Evolutionary conservation across 92 coral and sea anemone genomes (phyloP), one percentile per base, ranked within the genome.

Genomic region (Siderastrea siderea): DNA sequence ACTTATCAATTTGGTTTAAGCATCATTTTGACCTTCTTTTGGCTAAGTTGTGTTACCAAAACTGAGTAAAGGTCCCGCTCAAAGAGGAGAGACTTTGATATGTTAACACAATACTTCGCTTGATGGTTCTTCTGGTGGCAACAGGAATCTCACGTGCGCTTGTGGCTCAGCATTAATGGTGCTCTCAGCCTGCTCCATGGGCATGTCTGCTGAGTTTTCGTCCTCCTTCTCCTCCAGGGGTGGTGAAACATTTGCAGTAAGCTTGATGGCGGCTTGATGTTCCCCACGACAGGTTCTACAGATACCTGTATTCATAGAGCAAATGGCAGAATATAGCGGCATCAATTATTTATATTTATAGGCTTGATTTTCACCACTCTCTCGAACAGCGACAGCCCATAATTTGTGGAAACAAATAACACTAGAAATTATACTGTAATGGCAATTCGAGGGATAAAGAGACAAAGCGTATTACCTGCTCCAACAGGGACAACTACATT

Each of bases 401-500:
- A 64, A 64, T 64, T 17, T 43, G n/a, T 64, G 68, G 19, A 64
- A 64, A 64, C 68, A 64, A 14, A 64, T 64, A 26, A 64, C 15
- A 43, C 38, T 64, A 64, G 68, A 43, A 64, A 64, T 60, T 64
- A n/a, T n/a, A n/a, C n/a, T 26, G 38, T 26, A 26, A 26, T 26
- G 38, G 38, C 38, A 43, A 64, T 17, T 16, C 43, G 38, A 64
- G n/a, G 43, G 68, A 64, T 64, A 16, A 64, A 64, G 68, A 64
- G 68, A 64, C 68, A 19, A 64, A 64, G 68, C 43, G 44, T 64
- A 6, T 64, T 71, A 71, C 77, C 77, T 71, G 77, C 77, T 47
- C 77, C 77, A 71, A 71, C 54, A 44, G 77, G 57, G 58, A 71
- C 77, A 6, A 69, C 47, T 4, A 71, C 77, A 71, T 71, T 51